Conservation (phyloP, 2,113 vertebrate genomes). For the Sialia sialis region DNA sequence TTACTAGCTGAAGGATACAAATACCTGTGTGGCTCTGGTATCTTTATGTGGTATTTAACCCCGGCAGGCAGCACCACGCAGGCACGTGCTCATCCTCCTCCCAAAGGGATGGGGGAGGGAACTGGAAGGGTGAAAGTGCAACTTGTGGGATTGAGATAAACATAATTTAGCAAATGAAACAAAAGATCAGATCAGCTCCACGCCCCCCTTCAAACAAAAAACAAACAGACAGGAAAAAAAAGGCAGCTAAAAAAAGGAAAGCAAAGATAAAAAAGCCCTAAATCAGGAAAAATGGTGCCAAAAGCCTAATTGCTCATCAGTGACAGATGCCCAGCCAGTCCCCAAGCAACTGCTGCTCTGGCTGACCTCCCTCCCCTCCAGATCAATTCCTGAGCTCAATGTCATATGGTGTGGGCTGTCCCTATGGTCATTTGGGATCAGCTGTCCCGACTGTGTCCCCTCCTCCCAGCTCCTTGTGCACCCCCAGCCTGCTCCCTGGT, state of each 20-base stretch:
- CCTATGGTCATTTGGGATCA: not conserved
- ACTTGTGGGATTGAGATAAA: not conserved
- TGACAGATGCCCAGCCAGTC: not conserved
- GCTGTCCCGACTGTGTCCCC: accelerated
- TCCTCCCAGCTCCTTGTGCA: not conserved
- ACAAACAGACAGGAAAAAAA: accelerated
- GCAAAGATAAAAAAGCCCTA: not conserved
- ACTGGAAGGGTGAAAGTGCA: not conserved
- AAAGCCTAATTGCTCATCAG: not conserved
- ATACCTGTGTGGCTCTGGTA: not conserved
- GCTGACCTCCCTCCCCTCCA: not conserved
- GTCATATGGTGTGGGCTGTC: not conserved
- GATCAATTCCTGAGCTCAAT: not conserved
- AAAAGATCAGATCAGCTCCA: not conserved
- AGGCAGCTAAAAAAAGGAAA: not conserved
- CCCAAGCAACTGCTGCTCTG: not conserved
- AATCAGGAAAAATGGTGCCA: not conserved
- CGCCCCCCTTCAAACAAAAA: not conserved
- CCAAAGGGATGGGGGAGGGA: not conserved
- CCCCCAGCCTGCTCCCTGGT: accelerated
- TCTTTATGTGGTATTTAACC: not conserved
- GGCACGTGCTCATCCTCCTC: not conserved
- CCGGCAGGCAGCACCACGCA: accelerated
- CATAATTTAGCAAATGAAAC: not conserved
- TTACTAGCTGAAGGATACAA: not conserved